A percentile compares a stretch with the other conserved stretches of the same genome.
Conservation (phyloP, 1,140 invertebrate genomes). For the Colletes latitarsis region DNA sequence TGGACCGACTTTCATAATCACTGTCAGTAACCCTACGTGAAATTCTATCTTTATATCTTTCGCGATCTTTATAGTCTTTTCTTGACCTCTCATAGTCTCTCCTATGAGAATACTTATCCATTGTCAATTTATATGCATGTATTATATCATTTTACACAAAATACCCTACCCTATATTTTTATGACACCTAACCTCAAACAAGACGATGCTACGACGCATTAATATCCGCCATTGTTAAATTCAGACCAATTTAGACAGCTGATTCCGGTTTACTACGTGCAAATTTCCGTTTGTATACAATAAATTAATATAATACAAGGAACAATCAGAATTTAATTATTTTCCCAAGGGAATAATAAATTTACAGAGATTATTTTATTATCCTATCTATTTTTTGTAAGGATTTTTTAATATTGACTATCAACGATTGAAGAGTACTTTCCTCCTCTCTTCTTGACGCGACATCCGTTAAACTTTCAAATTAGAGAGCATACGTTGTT, state of each 20-base stretch:
- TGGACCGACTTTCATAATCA: conserved; percentile 35
- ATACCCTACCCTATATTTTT: not conserved
- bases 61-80: conserved; percentile 30
- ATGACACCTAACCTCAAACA: conserved; percentile 45
- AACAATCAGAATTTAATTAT: not conserved
- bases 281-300: conserved; percentile 27
- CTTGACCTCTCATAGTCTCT: conserved; percentile 31
- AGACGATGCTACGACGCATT: not conserved
- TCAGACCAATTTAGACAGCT: conserved; percentile 46
- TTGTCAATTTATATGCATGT: not conserved
- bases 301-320: not conserved
- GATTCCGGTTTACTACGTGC: conserved; percentile 47
- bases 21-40: conserved; percentile 31
- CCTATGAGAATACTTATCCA: conserved; percentile 59
- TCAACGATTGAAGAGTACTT: conserved; percentile 40
- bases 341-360: not conserved
- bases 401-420: conserved; percentile 2
- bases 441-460: conserved; percentile 37
- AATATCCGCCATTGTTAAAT: conserved; percentile 12
- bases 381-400: not conserved
- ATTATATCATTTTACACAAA: not conserved
- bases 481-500: conserved; percentile 54
- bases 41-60: conserved; percentile 30
- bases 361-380: not conserved
- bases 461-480: conserved; percentile 73